Conservation (phyloP, 2,113 vertebrate species). For the Struthio camelus region DNA sequence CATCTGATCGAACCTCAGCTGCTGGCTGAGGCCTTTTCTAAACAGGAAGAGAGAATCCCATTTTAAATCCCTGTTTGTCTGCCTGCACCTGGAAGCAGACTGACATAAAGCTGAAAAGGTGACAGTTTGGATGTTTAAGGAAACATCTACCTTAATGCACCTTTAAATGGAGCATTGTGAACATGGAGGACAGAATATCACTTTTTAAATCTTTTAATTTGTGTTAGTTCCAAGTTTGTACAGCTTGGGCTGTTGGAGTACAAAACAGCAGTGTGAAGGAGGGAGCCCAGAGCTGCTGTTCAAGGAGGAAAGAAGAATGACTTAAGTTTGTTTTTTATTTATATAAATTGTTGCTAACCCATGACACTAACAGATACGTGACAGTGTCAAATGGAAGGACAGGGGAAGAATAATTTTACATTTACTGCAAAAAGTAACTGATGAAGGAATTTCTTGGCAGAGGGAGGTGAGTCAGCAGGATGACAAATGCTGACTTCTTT, state of each 20-base stretch:
- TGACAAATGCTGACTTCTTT: background rate
- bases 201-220: background rate
- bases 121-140: background rate
- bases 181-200: rapidly evolving
- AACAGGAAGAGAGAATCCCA: background rate
- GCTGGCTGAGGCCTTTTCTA: background rate
- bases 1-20: background rate
- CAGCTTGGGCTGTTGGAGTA: background rate
- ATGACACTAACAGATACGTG: rapidly evolving
- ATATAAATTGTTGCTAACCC: background rate
- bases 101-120: background rate
- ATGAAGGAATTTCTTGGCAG: background rate
- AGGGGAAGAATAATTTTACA: background rate
- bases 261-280: background rate
- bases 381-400: background rate
- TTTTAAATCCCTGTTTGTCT: background rate
- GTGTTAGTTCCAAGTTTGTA: background rate
- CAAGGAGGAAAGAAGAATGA: background rate
- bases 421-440: too few species aligned
- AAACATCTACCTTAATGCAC: background rate
- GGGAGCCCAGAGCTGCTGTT: background rate
- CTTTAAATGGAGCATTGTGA: background rate
- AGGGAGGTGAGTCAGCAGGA: background rate
- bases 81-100: background rate
- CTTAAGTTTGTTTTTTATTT: background rate